Conservation (phyloP, 2,797 vertebrate species). For the Trematomus bernacchii region DNA sequence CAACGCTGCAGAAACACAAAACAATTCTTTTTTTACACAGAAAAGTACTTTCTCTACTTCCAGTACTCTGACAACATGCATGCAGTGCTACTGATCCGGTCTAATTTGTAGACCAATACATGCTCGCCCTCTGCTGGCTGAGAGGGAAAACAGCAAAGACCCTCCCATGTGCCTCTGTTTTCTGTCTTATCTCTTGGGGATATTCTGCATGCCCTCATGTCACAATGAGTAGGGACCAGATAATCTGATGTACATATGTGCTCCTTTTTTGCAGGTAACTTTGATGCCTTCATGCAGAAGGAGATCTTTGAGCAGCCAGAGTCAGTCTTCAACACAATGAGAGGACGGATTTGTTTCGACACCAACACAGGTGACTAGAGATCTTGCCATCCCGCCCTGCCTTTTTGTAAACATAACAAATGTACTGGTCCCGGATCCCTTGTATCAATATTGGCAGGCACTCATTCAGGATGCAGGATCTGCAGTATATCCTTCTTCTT, state of each 20-base stretch:
- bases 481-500: not conserved
- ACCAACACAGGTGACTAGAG: conserved; percentile 87
- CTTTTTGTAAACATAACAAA: conserved; percentile 1
- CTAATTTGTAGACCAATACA: not conserved
- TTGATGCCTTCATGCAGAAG: conserved; percentile 98
- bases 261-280: conserved; percentile 87
- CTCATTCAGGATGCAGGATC: conserved; percentile 2
- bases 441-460: not conserved
- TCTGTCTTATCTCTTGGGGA: not conserved
- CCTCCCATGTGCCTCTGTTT: not conserved
- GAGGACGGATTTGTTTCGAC: conserved; percentile 95
- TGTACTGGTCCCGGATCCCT: not conserved
- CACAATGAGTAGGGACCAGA: not conserved
- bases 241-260: not conserved
- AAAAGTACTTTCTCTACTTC: not conserved
- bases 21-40: not conserved
- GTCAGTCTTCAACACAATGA: conserved; percentile 97
- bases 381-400: conserved; percentile 15
- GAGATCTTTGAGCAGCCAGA: conserved; percentile 99
- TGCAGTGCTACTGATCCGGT: not conserved
- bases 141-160: not conserved
- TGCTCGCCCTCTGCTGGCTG: conserved; percentile 71
- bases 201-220: not conserved
- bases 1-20: not conserved
- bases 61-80: not conserved